These are phyloP conservation scores for Ovibos moschatus DNA, from an alignment of 2,113 vertebrate genomes.

Conservation along the genomic window DNA sequence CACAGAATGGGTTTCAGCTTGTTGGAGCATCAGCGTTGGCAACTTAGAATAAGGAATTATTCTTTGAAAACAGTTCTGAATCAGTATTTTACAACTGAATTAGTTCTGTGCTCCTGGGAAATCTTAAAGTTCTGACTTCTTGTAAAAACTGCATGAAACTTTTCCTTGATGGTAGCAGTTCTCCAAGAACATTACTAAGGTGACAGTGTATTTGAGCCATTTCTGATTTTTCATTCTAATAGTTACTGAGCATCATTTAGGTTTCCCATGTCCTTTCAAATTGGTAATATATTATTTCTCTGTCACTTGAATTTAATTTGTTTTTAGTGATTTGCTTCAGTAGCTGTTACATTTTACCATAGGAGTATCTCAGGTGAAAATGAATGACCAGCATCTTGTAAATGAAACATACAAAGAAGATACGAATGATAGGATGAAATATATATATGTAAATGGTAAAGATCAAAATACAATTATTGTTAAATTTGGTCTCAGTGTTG, in stretches of 20 bases:
- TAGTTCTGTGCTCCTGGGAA: conserved; percentile 33
- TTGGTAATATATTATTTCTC: background rate
- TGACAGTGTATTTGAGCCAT: background rate
- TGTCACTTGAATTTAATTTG: conserved; percentile 36
- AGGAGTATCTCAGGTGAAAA: conserved; percentile 20
- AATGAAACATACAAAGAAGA: background rate
- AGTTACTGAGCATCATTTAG: conserved; percentile 30
- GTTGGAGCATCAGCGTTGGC: background rate
- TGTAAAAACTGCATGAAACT: conserved; percentile 1
- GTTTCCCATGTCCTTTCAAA: background rate
- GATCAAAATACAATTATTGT: conserved; percentile 12
- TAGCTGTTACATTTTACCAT: conserved; percentile 26
- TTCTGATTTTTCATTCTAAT: conserved; percentile 28
- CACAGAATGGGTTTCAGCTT: background rate
- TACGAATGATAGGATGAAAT: background rate
- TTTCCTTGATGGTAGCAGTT: background rate
- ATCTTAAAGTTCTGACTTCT: conserved; percentile 11
- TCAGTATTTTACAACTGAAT: background rate
- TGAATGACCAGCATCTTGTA: background rate
- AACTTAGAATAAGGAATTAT: background rate
- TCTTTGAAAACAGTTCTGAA: conserved; percentile 30
- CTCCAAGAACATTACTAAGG: background rate
- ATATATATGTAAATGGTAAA: background rate
- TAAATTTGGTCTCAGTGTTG: background rate
- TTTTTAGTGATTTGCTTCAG: conserved; percentile 21